A percentile compares a stretch with the other conserved stretches of the same genome.
These are phyloP conservation scores for Caenorhabditis japonica DNA, from an alignment of 2,888 invertebrate genomes.

Conservation along the genomic window DNA sequence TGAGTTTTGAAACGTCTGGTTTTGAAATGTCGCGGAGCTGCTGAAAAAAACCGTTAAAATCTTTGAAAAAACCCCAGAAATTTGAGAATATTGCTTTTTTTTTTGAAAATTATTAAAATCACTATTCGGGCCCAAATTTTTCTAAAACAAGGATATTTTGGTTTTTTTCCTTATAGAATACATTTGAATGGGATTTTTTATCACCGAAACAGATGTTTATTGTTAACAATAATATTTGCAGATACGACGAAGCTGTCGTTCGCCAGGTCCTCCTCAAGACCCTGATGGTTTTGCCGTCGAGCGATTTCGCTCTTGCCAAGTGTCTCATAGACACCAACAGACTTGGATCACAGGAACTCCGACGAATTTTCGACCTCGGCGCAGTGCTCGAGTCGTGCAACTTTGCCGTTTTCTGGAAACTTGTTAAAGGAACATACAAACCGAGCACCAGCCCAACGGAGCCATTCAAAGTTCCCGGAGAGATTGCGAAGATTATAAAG, in stretches of 20 bases:
- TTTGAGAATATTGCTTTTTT: no score
- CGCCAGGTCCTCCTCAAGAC: constrained; percentile 93
- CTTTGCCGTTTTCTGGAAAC: constrained; percentile 74
- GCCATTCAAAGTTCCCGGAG: constrained; percentile 74
- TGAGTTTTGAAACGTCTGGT: no score
- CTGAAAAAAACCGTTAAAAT: no score
- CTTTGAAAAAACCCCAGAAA: no score
- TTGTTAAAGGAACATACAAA: constrained; percentile 72
- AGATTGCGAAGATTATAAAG: constrained; percentile 66
- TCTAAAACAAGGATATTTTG: no score
- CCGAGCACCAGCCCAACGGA: constrained; percentile 63
- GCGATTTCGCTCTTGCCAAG: constrained; percentile 97
- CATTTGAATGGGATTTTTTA: no score
- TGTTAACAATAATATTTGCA: constrained; percentile 25
- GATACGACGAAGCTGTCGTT: constrained; percentile 81
- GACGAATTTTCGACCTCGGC: constrained; percentile 79
- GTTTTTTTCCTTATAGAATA: no score
- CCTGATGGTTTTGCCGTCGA: constrained; percentile 94
- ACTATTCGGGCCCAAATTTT: no score
- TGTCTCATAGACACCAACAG: constrained; percentile 87
- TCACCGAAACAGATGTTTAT: no score
- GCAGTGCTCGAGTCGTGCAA: constrained; percentile 74
- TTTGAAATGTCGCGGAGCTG: no score
- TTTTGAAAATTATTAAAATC: no score
- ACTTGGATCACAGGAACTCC: constrained; percentile 81